A percentile compares a stretch with the other conserved stretches of the same genome.
Conservation (phyloP, 2,113 vertebrate genomes). For the Macquaria ambigua region DNA sequence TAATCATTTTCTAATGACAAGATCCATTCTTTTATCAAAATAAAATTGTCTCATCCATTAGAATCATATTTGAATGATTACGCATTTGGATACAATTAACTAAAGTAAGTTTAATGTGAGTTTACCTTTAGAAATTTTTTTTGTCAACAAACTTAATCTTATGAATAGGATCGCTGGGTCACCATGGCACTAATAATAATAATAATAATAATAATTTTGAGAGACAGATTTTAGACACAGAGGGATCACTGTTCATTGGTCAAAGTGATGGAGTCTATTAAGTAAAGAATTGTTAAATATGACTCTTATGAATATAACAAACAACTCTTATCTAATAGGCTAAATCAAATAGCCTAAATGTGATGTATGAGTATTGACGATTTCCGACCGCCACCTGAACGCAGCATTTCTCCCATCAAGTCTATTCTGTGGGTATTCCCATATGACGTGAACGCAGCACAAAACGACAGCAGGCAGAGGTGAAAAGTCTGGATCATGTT, state of each 20-base stretch:
- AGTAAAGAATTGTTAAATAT: not conserved
- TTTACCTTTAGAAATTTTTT: not conserved
- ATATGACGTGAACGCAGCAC: conserved; percentile 69
- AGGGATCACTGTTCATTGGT: not conserved
- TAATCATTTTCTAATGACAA: not conserved
- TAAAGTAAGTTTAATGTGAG: not conserved
- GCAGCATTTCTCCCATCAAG: conserved; percentile 34
- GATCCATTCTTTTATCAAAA: not conserved
- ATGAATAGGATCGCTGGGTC: not conserved
- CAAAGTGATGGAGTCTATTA: not conserved
- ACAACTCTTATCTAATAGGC: not conserved
- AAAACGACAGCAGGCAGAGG: conserved; percentile 77
- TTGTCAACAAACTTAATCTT: not conserved
- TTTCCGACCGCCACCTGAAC: conserved; percentile 36
- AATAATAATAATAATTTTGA: not conserved
- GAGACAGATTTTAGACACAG: not conserved
- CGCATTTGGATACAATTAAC: not conserved
- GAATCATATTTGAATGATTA: not conserved
- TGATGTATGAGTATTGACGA: fast-evolving
- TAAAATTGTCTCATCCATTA: not conserved
- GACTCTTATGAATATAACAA: not conserved
- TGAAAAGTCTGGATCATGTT: conserved; percentile 82
- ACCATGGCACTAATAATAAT: not conserved
- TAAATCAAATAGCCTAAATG: not conserved
- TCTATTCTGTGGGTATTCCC: conserved; percentile 27